phyloP scores from a whole-genome alignment of 2,888 invertebrate species.

The Syrphus vitripennis region DNA sequence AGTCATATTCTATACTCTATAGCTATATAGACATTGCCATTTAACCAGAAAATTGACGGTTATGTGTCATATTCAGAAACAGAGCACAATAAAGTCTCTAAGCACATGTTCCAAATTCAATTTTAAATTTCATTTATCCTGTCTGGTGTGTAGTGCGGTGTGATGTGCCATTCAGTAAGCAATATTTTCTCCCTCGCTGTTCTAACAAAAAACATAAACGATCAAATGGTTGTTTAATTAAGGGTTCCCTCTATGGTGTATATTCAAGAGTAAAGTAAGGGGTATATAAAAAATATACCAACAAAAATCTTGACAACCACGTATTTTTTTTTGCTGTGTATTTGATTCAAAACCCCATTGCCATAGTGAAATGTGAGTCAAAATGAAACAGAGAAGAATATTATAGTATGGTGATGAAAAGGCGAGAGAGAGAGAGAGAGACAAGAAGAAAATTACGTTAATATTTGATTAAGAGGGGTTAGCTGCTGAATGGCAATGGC shows the following conservation, averaged over 20 bases:
- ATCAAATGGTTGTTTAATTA: constrained; percentile 52
- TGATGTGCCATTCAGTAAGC: constrained; percentile 4
- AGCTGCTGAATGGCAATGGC: constrained; percentile 6
- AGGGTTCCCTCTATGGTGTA: constrained; percentile 43
- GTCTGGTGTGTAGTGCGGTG: not conserved
- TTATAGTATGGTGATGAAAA: not conserved
- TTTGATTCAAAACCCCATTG: not conserved
- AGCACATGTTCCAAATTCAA: constrained; percentile 32
- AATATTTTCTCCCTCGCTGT: constrained; percentile 35
- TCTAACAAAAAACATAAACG: constrained; percentile 16
- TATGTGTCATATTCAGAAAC: constrained; percentile 41
- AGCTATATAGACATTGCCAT: not conserved
- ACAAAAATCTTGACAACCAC: not conserved
- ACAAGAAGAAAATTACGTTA: not conserved
- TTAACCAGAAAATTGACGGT: constrained; percentile 31
- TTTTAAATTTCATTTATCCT: constrained; percentile 48
- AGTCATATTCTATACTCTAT: not conserved
- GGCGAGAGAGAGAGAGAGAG: not conserved
- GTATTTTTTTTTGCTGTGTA: not conserved
- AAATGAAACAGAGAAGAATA: constrained; percentile 19
- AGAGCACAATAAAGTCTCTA: not conserved
- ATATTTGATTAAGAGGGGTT: constrained; percentile 55
- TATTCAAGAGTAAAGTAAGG: not conserved
- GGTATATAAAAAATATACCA: not conserved
- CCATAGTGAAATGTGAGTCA: constrained; percentile 24